A percentile compares a stretch with the other conserved stretches of the same genome.
These are phyloP conservation scores for Bergia puertoricense DNA, from an alignment of 92 coral and sea anemone genomes.

Conservation along the genomic window DNA sequence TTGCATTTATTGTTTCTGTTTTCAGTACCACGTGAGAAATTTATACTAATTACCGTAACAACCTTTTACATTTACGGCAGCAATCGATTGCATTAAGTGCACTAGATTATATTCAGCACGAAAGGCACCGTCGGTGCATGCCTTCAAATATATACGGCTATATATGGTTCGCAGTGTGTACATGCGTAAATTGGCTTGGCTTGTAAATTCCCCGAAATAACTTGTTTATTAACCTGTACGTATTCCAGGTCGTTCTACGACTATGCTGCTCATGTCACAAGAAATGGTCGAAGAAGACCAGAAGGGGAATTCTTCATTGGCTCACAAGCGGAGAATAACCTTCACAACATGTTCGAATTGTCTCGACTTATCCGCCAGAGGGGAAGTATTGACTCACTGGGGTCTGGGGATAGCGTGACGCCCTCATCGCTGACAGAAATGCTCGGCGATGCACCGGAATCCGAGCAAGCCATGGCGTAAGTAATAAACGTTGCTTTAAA, in stretches of 20 bases:
- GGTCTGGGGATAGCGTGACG: constrained; percentile 46
- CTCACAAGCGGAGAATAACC: neutral
- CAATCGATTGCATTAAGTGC: too few species aligned
- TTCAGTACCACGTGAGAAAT: too few species aligned
- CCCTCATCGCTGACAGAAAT: constrained; percentile 48
- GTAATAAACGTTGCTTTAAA: constrained; percentile 1
- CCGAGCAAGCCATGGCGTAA: constrained; percentile 65
- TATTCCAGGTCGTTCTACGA: constrained; percentile 25
- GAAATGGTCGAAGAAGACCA: constrained; percentile 5
- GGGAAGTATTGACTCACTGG: constrained; percentile 47
- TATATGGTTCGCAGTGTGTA: too few species aligned
- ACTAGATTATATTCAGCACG: too few species aligned
- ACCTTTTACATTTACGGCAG: too few species aligned
- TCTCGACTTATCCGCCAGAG: constrained; percentile 40
- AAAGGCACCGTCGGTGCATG: too few species aligned
- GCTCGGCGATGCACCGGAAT: constrained; percentile 33
- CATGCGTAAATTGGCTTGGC: neutral
- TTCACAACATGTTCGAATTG: neutral
- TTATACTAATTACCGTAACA: too few species aligned
- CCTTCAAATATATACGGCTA: too few species aligned
- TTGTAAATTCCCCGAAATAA: neutral
- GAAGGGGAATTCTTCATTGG: constrained; percentile 2
- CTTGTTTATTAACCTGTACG: neutral
- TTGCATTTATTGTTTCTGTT: too few species aligned
- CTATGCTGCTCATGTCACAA: constrained; percentile 20